Evolutionary conservation across 1,140 invertebrate species (phyloP), one percentile per base, ranked within the genome.

Genomic region (Brachionus rotundiformis): DNA sequence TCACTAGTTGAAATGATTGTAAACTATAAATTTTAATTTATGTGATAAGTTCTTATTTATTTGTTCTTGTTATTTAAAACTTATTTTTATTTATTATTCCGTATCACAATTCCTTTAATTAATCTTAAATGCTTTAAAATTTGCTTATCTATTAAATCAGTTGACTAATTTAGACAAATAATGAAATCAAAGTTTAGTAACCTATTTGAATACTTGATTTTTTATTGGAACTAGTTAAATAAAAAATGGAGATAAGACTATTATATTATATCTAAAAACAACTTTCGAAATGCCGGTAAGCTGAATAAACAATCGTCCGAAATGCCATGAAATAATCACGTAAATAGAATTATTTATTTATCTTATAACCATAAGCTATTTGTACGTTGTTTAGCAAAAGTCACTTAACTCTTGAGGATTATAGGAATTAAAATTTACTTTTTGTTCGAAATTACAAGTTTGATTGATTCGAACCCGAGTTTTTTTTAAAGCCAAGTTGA

Each of bases 321-420:
- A 63, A 63, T 63, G 61, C 29, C 61, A 63, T 54, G 47, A 54
- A 54, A 54, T 54, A 63, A 29, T 63, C 29, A 63, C 19, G 61
- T 29, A 63, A 63, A 29, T 29, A 63, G 11, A 13, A 31, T 63
- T 63, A 63, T 63, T 63, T 33, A 29, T 63, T 63, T 63, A 63
- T 63, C 29, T 29, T 54, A 23, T 23, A 23, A 54, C 23, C 59
- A 63, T 29, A 63, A 63, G 61, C 25, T 63, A 63, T 63, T 63
- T 29, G 25, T 63, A 29, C 47, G 47, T 54, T 54, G 47, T 54
- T 19, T 54, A 25, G 19, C 23, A 54, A 19, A 54, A 54, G 47
- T 54, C 47, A 54, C 47, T 54, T 2, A 54, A 25, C 47, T 23
- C 47, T 54, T 8, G 47, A 54, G 47, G 47, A 54, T 54, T 54